Evolutionary conservation across 2,113 vertebrate species (phyloP), one percentile per base, ranked within the genome.

Genomic region (Apaloderma vittatum): DNA sequence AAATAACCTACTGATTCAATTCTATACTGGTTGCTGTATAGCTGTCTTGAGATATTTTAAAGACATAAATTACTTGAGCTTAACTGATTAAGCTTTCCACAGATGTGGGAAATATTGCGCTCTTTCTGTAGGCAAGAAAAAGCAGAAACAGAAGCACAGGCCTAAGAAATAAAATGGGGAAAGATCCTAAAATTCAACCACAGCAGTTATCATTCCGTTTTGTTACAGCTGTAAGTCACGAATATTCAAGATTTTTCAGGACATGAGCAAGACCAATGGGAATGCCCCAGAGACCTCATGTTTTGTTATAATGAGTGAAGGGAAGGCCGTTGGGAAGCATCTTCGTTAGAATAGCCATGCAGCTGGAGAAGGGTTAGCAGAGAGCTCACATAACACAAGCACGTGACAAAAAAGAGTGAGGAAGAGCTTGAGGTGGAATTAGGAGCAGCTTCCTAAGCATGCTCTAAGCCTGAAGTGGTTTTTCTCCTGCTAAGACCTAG

Each of bases 1-100:
- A 52, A 34, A 13, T 58, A 55, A 40, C 22, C 7, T 15, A 40
- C 4, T 0, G 0, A n/a, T n/a, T 15, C n/a, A 61, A 29, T 15
- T 66, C 22, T 88, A 4, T 48, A 6, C 30, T 14, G 13, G 17
- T 85, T 76, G 23, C 46, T 65, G 23, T 36, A 15, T 14, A 55
- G n/a, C 9, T n/a, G 85, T 21, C 24, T 62, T 0, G 0, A 85
- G 9, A 9, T 46, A 32, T 27, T 82, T 86, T 82, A 68, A 86
- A 82, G 40, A 2, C 9, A 4, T 16, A 0, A 75, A 29, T 85
- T 78, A 65, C 19, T 54, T 2, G 5, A 34, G 8, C 12, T 52
- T 45, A 67, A 61, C 40, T 80, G 40, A 57, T 76, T 40, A 67
- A 40, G 9, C 22, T 78, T 88, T 36, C 48, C 11, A 34, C 36